Conservation (phyloP, 1,140 invertebrate genomes). For the Olivierus martensii region DNA sequence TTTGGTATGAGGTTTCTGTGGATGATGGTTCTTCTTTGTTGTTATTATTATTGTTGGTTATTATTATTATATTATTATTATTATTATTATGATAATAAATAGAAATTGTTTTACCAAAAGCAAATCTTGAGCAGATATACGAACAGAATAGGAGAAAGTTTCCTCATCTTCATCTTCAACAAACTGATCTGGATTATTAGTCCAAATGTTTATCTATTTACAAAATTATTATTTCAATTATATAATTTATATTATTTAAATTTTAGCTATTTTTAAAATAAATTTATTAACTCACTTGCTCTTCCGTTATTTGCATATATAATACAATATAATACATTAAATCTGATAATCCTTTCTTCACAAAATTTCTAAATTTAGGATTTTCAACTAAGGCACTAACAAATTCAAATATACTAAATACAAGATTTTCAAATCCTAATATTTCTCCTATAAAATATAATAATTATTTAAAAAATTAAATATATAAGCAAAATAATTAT, state of each 20-base stretch:
- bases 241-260: not conserved
- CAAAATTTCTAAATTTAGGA: constrained; percentile 41
- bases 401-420: constrained; percentile 65
- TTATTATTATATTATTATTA: too few species aligned
- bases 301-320: constrained; percentile 62
- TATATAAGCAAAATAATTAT: constrained; percentile 1
- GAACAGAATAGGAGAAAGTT: constrained; percentile 51
- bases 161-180: constrained; percentile 64
- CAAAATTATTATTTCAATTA: not conserved
- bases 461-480: constrained; percentile 15
- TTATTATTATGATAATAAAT: too few species aligned
- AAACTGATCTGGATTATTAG: constrained; percentile 53
- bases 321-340: constrained; percentile 58
- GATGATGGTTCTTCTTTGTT: too few species aligned
- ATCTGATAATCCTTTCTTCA: constrained; percentile 51
- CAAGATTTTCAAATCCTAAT: constrained; percentile 54
- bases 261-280: not conserved
- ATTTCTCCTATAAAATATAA: constrained; percentile 41
- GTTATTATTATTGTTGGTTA: too few species aligned
- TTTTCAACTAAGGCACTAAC: constrained; percentile 48
- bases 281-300: constrained; percentile 38
- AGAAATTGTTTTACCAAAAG: constrained; percentile 45
- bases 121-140: constrained; percentile 57
- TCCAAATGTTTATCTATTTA: constrained; percentile 45
- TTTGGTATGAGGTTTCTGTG: too few species aligned